A percentile compares a stretch with the other conserved stretches of the same genome.
These are phyloP conservation scores for Lasaia peninsularis DNA, from an alignment of 1,140 invertebrate genomes.

Conservation along the genomic window DNA sequence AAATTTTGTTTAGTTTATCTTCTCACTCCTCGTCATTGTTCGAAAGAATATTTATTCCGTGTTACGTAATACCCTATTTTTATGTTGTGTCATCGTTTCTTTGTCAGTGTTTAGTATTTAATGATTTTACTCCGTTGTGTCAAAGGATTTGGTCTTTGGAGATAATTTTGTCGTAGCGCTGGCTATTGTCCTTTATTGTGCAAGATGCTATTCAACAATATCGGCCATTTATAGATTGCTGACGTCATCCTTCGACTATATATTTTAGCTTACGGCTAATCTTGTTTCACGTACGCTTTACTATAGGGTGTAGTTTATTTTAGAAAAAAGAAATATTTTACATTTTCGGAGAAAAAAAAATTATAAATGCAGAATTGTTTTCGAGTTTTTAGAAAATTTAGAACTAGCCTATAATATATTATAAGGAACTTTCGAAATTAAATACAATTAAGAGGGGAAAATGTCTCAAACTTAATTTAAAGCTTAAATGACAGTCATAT, in stretches of 20 bases:
- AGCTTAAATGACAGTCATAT: too few species aligned
- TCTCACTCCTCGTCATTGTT: background rate
- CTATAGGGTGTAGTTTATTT: slow-evolving; percentile 40
- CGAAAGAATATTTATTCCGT: background rate
- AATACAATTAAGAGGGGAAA: too few species aligned
- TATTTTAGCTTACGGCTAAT: slow-evolving; percentile 56
- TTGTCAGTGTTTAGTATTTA: slow-evolving; percentile 56
- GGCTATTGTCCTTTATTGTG: slow-evolving; percentile 54
- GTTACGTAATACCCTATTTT: slow-evolving; percentile 4
- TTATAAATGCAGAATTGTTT: too few species aligned
- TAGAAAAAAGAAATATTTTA: background rate
- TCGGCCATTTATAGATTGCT: slow-evolving; percentile 53
- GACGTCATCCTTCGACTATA: slow-evolving; percentile 62
- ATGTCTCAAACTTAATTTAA: too few species aligned
- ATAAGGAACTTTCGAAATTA: too few species aligned
- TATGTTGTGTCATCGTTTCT: slow-evolving; percentile 50
- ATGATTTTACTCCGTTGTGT: slow-evolving; percentile 62
- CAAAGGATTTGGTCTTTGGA: slow-evolving; percentile 57
- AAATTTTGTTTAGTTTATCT: too few species aligned
- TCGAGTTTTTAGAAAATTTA: too few species aligned
- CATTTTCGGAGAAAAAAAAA: too few species aligned
- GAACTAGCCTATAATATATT: too few species aligned
- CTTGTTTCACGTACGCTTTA: slow-evolving; percentile 35
- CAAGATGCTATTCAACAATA: slow-evolving; percentile 70
- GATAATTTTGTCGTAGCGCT: slow-evolving; percentile 64